A percentile compares a stretch with the other conserved stretches of the same genome.
Conservation (phyloP, 2,113 vertebrate species). For the Empidonax alnorum region DNA sequence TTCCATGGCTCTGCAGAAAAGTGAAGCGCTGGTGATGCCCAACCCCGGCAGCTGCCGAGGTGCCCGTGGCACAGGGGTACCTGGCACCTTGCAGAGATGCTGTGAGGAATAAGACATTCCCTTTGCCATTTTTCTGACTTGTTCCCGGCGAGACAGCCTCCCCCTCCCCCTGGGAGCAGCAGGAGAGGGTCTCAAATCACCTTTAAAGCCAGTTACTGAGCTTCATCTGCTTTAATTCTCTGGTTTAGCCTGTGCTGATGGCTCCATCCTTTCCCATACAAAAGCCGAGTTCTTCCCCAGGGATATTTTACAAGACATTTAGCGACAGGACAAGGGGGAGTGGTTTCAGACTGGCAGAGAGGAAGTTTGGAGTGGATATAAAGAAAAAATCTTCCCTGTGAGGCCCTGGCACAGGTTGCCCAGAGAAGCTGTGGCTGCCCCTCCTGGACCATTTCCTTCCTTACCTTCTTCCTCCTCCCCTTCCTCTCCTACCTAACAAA, state of each 20-base stretch:
- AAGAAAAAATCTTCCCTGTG: no score
- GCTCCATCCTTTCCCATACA: neutral
- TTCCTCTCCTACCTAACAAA: neutral
- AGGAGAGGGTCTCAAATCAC: neutral
- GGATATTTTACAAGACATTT: neutral
- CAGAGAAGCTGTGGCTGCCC: neutral
- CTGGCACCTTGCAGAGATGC: neutral
- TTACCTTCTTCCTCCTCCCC: neutral
- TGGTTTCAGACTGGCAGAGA: neutral
- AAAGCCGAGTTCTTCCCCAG: neutral
- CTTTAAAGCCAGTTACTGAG: neutral
- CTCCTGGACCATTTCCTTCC: neutral
- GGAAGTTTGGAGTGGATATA: neutral
- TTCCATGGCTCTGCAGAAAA: neutral
- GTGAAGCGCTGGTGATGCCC: neutral
- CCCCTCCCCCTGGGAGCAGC: neutral
- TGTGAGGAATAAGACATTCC: neutral
- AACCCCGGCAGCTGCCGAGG: rapidly evolving
- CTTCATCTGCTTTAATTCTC: neutral
- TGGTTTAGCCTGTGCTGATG: neutral
- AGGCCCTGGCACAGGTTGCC: neutral
- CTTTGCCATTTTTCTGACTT: neutral
- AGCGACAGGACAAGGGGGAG: neutral
- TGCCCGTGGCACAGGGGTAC: rapidly evolving
- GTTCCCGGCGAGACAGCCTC: neutral